Percentiles rank a stretch among this genome's conserved stretches.
phyloP scores from a whole-genome alignment of 2,888 invertebrate genomes.

The Tetranychus piercei region DNA sequence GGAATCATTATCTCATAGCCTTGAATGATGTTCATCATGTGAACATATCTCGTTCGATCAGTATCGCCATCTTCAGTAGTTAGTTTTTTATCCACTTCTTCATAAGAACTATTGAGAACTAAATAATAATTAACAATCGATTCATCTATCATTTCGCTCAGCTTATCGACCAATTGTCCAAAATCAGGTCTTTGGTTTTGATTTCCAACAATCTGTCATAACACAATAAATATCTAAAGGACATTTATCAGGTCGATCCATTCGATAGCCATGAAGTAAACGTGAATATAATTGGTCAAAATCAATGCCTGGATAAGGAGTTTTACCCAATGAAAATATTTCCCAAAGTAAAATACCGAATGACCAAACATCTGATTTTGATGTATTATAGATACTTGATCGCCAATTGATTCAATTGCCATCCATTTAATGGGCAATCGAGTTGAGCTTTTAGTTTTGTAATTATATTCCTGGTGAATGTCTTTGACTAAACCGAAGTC shows the following conservation, averaged over 20 bases:
- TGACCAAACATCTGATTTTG: conserved; percentile 37
- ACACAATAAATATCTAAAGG: conserved; percentile 48
- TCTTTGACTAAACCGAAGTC: conserved; percentile 86
- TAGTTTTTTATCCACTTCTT: conserved; percentile 43
- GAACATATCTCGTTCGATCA: neutral
- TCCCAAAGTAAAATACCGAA: conserved; percentile 27
- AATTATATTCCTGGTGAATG: conserved; percentile 66
- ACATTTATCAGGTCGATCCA: conserved; percentile 67
- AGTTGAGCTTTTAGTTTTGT: conserved; percentile 64
- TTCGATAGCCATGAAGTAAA: conserved; percentile 63
- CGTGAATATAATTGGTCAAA: conserved; percentile 39
- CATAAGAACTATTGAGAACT: conserved; percentile 59
- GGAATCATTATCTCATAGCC: neutral
- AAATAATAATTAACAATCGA: conserved; percentile 53
- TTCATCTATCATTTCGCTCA: conserved; percentile 57
- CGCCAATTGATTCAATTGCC: conserved; percentile 35
- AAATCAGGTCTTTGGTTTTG: conserved; percentile 66
- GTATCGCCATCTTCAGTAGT: neutral
- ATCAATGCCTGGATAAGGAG: conserved; percentile 34
- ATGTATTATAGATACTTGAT: conserved; percentile 35
- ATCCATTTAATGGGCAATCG: conserved; percentile 35
- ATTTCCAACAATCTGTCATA: conserved; percentile 71
- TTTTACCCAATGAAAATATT: conserved; percentile 26
- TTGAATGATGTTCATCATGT: neutral
- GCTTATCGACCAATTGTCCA: conserved; percentile 48